A percentile compares a stretch with the other conserved stretches of the same genome.
phyloP scores from a whole-genome alignment of 2,113 vertebrate species.

The Rynchops niger region DNA sequence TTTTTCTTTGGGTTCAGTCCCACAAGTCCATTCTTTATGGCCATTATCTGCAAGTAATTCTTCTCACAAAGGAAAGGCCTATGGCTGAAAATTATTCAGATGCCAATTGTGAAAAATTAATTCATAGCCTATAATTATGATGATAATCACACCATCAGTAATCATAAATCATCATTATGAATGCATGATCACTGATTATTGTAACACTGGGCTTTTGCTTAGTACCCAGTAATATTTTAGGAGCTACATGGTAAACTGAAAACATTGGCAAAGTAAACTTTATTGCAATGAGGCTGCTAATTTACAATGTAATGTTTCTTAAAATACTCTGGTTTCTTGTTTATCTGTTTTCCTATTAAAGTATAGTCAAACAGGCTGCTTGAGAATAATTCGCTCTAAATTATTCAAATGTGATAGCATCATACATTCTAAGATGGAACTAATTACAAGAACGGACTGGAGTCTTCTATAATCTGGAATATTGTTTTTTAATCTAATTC shows the following conservation, averaged over 20 bases:
- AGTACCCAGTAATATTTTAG: background rate
- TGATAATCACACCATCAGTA: slow-evolving; percentile 38
- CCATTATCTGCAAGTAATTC: background rate
- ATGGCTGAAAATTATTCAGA: background rate
- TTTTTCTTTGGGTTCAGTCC: background rate
- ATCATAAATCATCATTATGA: slow-evolving; percentile 40
- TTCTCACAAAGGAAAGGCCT: background rate
- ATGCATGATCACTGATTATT: slow-evolving; percentile 8
- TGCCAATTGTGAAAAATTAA: slow-evolving; percentile 53
- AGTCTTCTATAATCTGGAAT: slow-evolving; percentile 70
- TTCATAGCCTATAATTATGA: slow-evolving; percentile 27
- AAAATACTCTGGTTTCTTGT: slow-evolving; percentile 23
- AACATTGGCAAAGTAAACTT: slow-evolving; percentile 30
- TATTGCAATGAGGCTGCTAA: background rate
- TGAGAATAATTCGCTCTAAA: slow-evolving; percentile 53
- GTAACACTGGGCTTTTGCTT: background rate
- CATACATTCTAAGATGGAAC: slow-evolving; percentile 58
- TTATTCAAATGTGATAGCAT: slow-evolving; percentile 72
- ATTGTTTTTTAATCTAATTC: slow-evolving; percentile 83
- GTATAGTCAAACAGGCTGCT: background rate
- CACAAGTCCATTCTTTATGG: background rate
- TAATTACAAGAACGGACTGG: slow-evolving; percentile 67
- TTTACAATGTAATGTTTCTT: background rate
- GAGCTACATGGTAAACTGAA: background rate
- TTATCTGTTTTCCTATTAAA: slow-evolving; percentile 49